Percentiles rank a stretch among this genome's conserved stretches.
Conservation (phyloP, 2,113 vertebrate species). For the Motacilla alba region DNA sequence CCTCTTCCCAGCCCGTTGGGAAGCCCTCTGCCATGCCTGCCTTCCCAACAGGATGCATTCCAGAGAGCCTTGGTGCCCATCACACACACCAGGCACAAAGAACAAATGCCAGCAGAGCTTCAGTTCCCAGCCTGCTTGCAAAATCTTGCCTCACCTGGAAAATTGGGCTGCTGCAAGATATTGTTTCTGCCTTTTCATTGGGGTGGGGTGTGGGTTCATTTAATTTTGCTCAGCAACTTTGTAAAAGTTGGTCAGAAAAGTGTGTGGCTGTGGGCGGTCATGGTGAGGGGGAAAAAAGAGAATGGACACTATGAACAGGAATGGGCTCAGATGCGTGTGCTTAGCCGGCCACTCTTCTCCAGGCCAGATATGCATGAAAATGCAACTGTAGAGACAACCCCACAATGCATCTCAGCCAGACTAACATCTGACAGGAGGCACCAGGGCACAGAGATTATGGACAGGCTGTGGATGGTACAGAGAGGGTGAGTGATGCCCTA, state of each 20-base stretch:
- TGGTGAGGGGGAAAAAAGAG: not conserved
- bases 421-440: not conserved
- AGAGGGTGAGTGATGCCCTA: not conserved
- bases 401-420: not conserved
- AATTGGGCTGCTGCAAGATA: not conserved
- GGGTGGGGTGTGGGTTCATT: accelerated
- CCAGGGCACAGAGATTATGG: not conserved
- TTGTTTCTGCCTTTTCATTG: not conserved
- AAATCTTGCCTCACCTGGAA: not conserved
- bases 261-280: not conserved
- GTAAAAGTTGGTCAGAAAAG: not conserved
- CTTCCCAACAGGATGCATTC: not conserved
- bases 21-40: not conserved
- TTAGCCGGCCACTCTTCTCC: not conserved
- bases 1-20: not conserved
- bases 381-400: not conserved
- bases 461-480: not conserved
- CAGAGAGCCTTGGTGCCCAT: not conserved
- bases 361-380: not conserved
- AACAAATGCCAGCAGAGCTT: not conserved
- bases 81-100: accelerated
- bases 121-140: not conserved
- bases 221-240: not conserved
- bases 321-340: not conserved
- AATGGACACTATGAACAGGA: not conserved